Conservation (phyloP, 2,888 invertebrate species). For the Folsomia manolachei region DNA sequence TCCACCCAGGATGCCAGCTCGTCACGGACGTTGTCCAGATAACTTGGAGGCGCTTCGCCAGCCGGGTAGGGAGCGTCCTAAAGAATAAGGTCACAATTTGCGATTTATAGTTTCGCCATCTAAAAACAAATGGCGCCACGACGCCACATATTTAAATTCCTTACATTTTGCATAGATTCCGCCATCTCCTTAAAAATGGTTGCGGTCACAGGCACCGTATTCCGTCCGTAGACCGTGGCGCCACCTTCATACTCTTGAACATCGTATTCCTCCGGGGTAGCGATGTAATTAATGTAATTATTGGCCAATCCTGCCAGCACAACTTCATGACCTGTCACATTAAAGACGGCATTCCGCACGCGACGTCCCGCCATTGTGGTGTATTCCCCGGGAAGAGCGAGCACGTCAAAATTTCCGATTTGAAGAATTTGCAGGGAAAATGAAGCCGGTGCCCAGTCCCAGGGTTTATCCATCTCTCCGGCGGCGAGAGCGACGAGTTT, state of each 20-base stretch:
- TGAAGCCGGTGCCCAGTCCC: slow-evolving; percentile 22
- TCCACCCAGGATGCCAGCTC: not conserved
- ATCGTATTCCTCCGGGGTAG: slow-evolving; percentile 27
- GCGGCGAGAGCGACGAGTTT: slow-evolving; percentile 17
- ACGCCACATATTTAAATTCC: no score
- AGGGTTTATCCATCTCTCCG: slow-evolving; percentile 18
- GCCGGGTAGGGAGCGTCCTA: not conserved
- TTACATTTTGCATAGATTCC: not conserved
- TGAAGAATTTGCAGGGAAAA: slow-evolving; percentile 21
- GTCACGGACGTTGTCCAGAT: not conserved
- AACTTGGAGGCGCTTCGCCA: not conserved
- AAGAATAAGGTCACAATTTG: not conserved
- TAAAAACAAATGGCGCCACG: no score
- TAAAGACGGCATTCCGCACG: slow-evolving; percentile 6
- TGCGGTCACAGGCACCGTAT: not conserved
- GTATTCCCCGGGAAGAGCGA: slow-evolving; percentile 24
- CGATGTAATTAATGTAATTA: slow-evolving; percentile 26
- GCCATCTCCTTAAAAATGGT: not conserved
- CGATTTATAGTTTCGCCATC: not conserved
- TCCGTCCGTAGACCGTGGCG: slow-evolving; percentile 21
- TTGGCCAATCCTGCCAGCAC: slow-evolving; percentile 25
- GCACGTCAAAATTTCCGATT: slow-evolving; percentile 19
- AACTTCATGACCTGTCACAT: slow-evolving; percentile 10
- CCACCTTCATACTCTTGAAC: slow-evolving; percentile 22
- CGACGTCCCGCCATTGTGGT: slow-evolving; percentile 31